Conservation (phyloP, 2,113 vertebrate genomes). For the Poeciliopsis turrubarensis region DNA sequence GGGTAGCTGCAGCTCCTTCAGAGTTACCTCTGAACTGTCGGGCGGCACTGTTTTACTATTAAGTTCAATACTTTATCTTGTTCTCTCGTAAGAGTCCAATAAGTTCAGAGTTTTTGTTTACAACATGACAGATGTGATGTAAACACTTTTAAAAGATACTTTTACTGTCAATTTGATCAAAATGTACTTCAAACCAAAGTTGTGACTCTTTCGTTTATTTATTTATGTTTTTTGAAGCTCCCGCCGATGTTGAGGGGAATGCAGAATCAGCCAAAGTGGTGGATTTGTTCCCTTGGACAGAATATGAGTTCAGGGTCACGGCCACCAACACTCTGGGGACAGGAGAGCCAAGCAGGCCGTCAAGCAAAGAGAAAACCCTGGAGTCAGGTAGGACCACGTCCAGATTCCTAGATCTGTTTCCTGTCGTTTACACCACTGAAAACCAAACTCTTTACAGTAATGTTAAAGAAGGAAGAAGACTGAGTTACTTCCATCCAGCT, state of each 20-base stretch:
- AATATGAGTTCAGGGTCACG: slow-evolving; percentile 95
- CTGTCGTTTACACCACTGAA: not conserved
- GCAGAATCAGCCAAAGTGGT: slow-evolving; percentile 88
- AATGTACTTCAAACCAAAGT: too few relatives aligned
- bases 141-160: too few relatives aligned
- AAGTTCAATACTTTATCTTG: not conserved
- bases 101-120: not conserved
- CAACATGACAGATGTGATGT: too few relatives aligned
- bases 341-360: slow-evolving; percentile 91
- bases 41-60: too few relatives aligned
- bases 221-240: slow-evolving; percentile 75
- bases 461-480: slow-evolving; percentile 24
- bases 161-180: too few relatives aligned
- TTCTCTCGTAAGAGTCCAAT: not conserved
- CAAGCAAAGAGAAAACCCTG: slow-evolving; percentile 85
- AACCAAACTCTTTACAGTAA: slow-evolving; percentile 27
- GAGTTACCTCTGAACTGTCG: too few relatives aligned
- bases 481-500: slow-evolving; percentile 34
- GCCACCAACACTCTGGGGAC: slow-evolving; percentile 92
- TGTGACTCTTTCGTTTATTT: too few relatives aligned
- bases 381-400: slow-evolving; percentile 83
- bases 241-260: slow-evolving; percentile 91
- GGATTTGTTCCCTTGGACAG: slow-evolving; percentile 92
- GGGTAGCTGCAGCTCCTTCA: not conserved
- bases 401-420: not conserved